Conservation (phyloP, 2,113 vertebrate species). For the Xenopus borealis region DNA sequence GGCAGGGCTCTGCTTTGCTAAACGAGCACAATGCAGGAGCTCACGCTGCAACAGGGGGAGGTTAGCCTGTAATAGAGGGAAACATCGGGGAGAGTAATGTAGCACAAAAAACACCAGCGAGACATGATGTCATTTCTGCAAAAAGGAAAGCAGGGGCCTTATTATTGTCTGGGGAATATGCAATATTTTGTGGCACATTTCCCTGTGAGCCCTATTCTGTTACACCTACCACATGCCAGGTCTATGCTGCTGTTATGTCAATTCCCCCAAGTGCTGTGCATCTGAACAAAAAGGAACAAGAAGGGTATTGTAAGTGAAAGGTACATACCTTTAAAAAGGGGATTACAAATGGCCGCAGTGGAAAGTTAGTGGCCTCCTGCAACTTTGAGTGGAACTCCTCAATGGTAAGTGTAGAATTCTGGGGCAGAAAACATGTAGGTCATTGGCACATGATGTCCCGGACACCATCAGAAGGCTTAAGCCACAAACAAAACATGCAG, state of each 20-base stretch:
- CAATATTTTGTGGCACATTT: too few species aligned
- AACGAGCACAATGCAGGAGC: conserved; percentile 89
- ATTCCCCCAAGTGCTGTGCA: too few species aligned
- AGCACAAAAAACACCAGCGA: not conserved
- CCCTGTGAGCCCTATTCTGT: too few species aligned
- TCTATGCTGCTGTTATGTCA: too few species aligned
- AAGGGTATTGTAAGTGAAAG: not conserved
- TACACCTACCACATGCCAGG: too few species aligned
- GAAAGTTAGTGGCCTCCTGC: conserved; percentile 98
- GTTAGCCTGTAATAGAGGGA: conserved; percentile 74
- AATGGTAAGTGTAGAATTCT: conserved; percentile 96
- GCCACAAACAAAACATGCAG: not conserved
- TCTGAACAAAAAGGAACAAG: not conserved
- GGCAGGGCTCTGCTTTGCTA: conserved; percentile 94
- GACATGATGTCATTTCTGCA: not conserved
- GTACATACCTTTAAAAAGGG: conserved; percentile 91
- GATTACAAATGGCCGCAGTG: conserved; percentile 93
- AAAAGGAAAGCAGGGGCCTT: not conserved
- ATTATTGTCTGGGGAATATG: too few species aligned
- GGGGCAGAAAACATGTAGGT: conserved; percentile 22
- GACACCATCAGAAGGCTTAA: too few species aligned
- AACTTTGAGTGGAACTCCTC: conserved; percentile 97
- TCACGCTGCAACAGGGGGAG: conserved; percentile 93
- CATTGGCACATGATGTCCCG: too few species aligned
- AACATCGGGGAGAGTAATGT: not conserved